A percentile compares a stretch with the other conserved stretches of the same genome.
Evolutionary conservation across 2,888 invertebrate genomes (phyloP).

Genomic region (Ptilodon capucinus): DNA sequence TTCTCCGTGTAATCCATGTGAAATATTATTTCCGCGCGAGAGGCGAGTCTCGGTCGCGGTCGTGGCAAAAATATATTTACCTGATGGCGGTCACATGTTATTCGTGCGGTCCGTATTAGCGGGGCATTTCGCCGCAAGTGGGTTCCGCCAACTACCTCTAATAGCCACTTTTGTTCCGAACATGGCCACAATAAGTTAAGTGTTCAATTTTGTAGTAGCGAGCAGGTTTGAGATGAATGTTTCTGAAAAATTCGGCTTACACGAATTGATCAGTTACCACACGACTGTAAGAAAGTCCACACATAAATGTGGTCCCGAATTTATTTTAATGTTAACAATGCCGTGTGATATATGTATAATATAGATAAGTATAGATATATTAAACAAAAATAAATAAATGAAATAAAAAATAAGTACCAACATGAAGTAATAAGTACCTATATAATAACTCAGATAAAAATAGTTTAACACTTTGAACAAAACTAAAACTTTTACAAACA

Average conservation of each 20-base stretch:
- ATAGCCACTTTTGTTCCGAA: constrained; percentile 31
- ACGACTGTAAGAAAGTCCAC: too few relatives aligned
- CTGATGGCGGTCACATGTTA: constrained; percentile 28
- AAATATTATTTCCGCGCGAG: constrained; percentile 15
- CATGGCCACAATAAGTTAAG: constrained; percentile 1
- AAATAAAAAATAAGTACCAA: too few relatives aligned
- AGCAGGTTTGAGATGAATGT: neutral
- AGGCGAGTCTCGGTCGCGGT: neutral
- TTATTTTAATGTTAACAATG: too few relatives aligned
- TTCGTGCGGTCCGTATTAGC: constrained; percentile 34
- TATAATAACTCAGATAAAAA: neutral
- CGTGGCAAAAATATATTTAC: constrained; percentile 25
- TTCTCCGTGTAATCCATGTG: constrained; percentile 1
- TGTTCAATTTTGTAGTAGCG: neutral
- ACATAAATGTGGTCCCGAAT: too few relatives aligned
- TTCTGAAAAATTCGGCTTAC: neutral
- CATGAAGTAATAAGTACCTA: too few relatives aligned
- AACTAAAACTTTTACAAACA: neutral
- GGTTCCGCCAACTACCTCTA: constrained; percentile 33
- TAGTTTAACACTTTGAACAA: neutral
- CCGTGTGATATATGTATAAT: too few relatives aligned
- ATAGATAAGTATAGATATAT: too few relatives aligned
- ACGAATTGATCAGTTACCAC: too few relatives aligned
- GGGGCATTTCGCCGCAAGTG: constrained; percentile 34
- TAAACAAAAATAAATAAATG: too few relatives aligned